These are phyloP conservation scores for Actenoides hombroni DNA, from an alignment of 2,113 vertebrate species.

Conservation along the genomic window DNA sequence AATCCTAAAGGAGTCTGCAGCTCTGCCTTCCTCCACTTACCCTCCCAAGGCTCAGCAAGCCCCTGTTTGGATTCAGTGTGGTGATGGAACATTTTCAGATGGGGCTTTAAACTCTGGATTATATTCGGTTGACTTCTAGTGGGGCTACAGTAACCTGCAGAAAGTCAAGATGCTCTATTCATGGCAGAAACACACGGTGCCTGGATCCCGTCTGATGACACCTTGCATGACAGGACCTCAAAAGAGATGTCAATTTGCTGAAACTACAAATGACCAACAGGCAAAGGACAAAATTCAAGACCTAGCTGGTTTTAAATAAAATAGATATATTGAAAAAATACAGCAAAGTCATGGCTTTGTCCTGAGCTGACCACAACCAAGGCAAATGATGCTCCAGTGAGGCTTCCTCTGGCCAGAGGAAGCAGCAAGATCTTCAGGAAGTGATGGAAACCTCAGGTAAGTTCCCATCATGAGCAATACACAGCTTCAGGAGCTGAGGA, in stretches of 20 bases:
- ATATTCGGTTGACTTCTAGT: constrained; percentile 81
- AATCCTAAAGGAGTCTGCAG: constrained; percentile 8
- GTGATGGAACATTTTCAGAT: constrained; percentile 76
- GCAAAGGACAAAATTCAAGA: not conserved
- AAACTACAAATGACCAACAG: not conserved
- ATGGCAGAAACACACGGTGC: not conserved
- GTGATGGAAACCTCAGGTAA: not conserved
- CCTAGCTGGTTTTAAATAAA: not conserved
- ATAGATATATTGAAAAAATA: not conserved
- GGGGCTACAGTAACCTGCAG: constrained; percentile 81
- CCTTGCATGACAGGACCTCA: not conserved
- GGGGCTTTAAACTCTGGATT: constrained; percentile 83
- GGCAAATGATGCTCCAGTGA: not conserved
- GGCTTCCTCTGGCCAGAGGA: not conserved
- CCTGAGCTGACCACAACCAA: not conserved
- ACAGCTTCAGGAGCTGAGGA: not conserved
- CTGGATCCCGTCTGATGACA: not conserved
- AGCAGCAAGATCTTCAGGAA: not conserved
- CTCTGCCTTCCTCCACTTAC: constrained; percentile 78
- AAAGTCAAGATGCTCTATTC: constrained; percentile 66
- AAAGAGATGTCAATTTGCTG: accelerated
- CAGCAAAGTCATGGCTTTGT: not conserved
- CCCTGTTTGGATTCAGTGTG: constrained; percentile 70
- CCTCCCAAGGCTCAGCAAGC: constrained; percentile 60
- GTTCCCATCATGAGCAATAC: accelerated